phyloP scores from a whole-genome alignment of 2,797 vertebrate species.

The Rhinophrynus dorsalis region DNA sequence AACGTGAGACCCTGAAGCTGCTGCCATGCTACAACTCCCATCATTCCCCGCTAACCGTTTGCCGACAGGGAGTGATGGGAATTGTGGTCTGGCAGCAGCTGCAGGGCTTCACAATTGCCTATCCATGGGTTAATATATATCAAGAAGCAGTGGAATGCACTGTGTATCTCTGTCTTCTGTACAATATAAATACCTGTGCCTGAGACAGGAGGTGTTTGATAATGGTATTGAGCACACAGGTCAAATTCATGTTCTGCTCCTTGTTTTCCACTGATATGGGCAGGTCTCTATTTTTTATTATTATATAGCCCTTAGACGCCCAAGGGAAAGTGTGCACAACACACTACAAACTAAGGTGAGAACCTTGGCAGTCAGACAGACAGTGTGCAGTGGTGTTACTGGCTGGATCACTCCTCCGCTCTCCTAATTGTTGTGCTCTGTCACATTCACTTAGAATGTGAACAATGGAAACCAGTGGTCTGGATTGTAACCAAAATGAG shows the following conservation, averaged over 20 bases:
- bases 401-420: not conserved
- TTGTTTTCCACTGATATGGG: not conserved
- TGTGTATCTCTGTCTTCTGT: not conserved
- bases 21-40: no score
- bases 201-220: not conserved
- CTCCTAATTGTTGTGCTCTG: not conserved
- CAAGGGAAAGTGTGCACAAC: conserved; percentile 33
- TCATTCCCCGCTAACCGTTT: no score
- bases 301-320: conserved; percentile 46
- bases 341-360: not conserved
- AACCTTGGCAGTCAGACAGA: not conserved
- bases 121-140: no score
- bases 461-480: conserved; percentile 13
- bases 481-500: conserved; percentile 62
- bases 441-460: not conserved
- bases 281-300: not conserved
- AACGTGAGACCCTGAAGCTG: no score
- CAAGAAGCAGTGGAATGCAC: not conserved
- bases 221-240: not conserved
- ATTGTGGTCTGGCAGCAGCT: no score
- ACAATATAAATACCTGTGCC: not conserved
- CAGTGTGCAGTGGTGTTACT: not conserved
- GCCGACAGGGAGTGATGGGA: no score
- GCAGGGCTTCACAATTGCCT: no score
- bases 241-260: not conserved